phyloP scores from a whole-genome alignment of 2,888 invertebrate species.

The Drosophila mimica region DNA sequence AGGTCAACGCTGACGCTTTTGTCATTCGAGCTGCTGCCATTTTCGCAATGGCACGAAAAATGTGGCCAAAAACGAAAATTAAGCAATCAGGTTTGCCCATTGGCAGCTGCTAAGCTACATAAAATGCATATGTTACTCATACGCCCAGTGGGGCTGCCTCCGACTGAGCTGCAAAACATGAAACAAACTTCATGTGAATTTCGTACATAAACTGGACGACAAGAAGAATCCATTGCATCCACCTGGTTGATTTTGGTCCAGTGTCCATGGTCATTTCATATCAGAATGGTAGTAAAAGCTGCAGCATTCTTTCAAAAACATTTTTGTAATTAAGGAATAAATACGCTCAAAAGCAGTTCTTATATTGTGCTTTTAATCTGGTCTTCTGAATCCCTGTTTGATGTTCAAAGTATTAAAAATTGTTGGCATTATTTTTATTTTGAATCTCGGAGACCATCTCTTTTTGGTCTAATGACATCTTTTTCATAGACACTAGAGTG shows the following conservation, averaged over 20 bases:
- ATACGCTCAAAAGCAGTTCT: background rate
- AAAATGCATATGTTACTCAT: slow-evolving; percentile 56
- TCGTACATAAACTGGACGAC: background rate
- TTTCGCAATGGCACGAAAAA: slow-evolving; percentile 32
- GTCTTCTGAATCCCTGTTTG: background rate
- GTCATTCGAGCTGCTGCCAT: slow-evolving; percentile 17
- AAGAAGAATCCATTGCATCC: background rate
- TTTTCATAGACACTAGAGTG: background rate
- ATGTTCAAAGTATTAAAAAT: background rate
- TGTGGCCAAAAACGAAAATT: slow-evolving; percentile 44
- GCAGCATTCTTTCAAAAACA: background rate
- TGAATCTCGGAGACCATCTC: background rate
- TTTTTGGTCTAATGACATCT: background rate
- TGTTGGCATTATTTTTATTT: background rate
- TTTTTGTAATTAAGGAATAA: background rate
- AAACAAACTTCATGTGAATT: background rate
- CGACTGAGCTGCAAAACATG: background rate
- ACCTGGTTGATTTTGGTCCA: background rate
- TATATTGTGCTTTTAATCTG: background rate
- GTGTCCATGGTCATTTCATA: background rate
- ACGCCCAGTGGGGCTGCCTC: slow-evolving; percentile 19
- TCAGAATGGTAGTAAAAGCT: background rate
- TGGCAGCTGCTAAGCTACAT: slow-evolving; percentile 18
- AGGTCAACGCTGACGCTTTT: slow-evolving; percentile 36
- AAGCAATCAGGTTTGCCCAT: slow-evolving; percentile 30